phyloP scores from a whole-genome alignment of 53 echinoderm and acorn worm genomes.

The Henricia sp. region DNA sequence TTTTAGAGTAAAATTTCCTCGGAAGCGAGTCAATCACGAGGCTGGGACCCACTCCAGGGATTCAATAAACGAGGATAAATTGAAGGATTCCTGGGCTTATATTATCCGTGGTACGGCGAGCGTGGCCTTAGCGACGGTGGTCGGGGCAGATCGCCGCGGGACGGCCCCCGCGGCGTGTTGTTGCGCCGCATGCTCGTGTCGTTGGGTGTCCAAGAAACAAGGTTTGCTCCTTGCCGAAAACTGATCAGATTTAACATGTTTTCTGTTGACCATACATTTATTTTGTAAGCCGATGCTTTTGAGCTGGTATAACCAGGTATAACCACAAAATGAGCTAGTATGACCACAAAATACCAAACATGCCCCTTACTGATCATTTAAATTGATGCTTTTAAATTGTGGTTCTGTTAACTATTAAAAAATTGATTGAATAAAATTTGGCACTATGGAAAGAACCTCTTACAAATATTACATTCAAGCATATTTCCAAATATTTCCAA shows the following conservation, averaged over 20 bases:
- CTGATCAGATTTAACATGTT: slow-evolving; percentile 53
- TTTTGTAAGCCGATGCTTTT: slow-evolving; percentile 33
- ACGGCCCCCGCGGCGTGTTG: slow-evolving; percentile 48
- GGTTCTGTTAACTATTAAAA: no score
- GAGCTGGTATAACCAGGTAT: neutral
- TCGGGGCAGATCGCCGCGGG: slow-evolving; percentile 55
- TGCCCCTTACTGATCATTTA: no score
- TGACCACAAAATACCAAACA: neutral
- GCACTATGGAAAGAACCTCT: no score
- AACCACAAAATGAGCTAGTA: neutral
- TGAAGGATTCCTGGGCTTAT: slow-evolving; percentile 17
- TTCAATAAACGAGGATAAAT: slow-evolving; percentile 41
- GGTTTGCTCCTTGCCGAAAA: neutral
- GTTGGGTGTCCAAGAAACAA: neutral
- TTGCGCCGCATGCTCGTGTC: slow-evolving; percentile 50
- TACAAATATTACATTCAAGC: no score
- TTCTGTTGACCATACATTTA: slow-evolving; percentile 25
- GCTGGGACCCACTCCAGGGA: slow-evolving; percentile 15
- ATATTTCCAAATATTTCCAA: no score
- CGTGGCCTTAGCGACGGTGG: slow-evolving; percentile 62
- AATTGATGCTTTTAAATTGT: no score
- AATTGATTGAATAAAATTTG: no score
- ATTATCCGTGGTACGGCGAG: slow-evolving; percentile 23
- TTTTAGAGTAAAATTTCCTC: neutral
- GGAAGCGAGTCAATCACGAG: slow-evolving; percentile 13